Base-by-base conservation (phyloP, 1,140 invertebrate species). In the Sarcophaga bullata region DNA sequence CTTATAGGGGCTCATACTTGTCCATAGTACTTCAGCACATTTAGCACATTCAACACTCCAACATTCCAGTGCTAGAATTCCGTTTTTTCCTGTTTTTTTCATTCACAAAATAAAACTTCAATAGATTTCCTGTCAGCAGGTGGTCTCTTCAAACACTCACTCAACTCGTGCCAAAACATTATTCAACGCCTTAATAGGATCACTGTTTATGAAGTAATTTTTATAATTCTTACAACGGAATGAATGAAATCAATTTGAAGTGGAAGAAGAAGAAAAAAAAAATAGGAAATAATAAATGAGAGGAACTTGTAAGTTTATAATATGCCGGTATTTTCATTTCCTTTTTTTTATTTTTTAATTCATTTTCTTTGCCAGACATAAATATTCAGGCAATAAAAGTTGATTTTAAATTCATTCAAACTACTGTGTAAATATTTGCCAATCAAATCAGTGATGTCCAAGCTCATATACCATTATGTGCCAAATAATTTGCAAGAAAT, bases 41-140 rank as follows among this genome's bases (percentile, higher is more conserved):
- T 68, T 8, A 68, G 7, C 62, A 49, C 73, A n/a, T n/a, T n/a
- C n/a, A n/a, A n/a, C n/a, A 37, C 25, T 37, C 4, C 25, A 37
- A 37, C 25, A 50, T 78, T 78, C 75, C 48, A 52, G 11, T 4
- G 25, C 1, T 78, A 19, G 47, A 76, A 50, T 52, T 50, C 47
- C 48, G 25, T 37, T 37, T 37, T 37, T 37, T 52, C 19, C 47
- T 15, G 25, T 37, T 37, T 37, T 37, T 37, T 37, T 68, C 17
- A 50, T 76, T 47, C n/a, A 37, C 25, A 10, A 78, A 19, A 19
- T n/a, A 49, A 50, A 52, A 80, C 80, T 82, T 73, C 75, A 72
- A 75, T 58, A 83, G 49, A 83, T 73, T 83, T 83, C 82, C 78
- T 83, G 82, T 75, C 82, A 83, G 78, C 82, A 83, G 82, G 82